Conservation (phyloP, 92 coral and sea anemone genomes). For the Diadumene lineata region DNA sequence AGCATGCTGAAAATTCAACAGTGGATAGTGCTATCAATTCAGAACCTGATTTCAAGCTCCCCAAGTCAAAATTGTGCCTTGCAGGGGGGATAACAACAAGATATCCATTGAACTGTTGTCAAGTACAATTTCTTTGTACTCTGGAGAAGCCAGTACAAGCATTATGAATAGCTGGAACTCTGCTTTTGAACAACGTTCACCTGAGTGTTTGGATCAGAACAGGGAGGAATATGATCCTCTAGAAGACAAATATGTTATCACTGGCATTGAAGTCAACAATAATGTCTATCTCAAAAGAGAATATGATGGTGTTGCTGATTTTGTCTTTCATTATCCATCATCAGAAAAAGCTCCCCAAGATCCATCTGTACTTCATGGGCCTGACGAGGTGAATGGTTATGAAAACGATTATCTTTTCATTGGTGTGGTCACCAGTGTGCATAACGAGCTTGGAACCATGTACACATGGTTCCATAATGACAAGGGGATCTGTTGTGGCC, state of each 20-base stretch:
- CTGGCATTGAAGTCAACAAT: conserved; percentile 4
- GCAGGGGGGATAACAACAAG: too few relatives aligned
- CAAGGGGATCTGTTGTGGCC: background rate
- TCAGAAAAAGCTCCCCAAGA: background rate
- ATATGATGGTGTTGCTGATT: background rate
- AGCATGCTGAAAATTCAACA: background rate
- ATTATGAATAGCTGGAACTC: conserved; percentile 12
- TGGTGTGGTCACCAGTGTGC: conserved; percentile 15
- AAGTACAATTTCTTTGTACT: conserved; percentile 14
- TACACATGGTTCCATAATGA: conserved; percentile 21
- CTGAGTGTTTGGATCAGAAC: conserved; percentile 5
- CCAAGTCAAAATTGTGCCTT: background rate
- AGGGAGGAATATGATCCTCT: conserved; percentile 14
- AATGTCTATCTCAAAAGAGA: conserved; percentile 13
- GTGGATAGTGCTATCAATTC: background rate
- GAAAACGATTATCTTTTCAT: conserved; percentile 7
- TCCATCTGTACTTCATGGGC: background rate
- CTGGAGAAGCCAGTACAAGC: conserved; percentile 14
- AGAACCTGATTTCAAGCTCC: background rate
- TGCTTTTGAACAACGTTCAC: background rate
- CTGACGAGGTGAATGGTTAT: conserved; percentile 14
- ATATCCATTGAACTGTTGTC: conserved; percentile 26
- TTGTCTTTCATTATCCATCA: too few relatives aligned
- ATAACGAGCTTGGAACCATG: conserved; percentile 16
- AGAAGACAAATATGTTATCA: conserved; percentile 11